These are phyloP conservation scores for Zoanthus sociatus DNA, from an alignment of 92 coral and sea anemone genomes.

Conservation along the genomic window DNA sequence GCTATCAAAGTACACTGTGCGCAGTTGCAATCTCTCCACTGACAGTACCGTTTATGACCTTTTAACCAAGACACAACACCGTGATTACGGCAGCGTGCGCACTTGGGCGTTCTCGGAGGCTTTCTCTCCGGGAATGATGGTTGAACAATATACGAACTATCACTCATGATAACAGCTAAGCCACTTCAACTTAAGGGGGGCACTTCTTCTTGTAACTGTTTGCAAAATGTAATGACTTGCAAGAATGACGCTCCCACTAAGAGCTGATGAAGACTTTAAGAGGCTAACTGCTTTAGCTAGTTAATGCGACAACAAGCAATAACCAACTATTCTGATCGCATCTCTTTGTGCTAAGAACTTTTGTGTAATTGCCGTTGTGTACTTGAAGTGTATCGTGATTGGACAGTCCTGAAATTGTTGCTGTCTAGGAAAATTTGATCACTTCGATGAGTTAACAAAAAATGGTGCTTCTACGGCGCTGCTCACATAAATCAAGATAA, in stretches of 20 bases:
- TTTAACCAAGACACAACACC: conserved; percentile 88
- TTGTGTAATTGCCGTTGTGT: conserved; percentile 48
- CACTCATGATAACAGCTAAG: conserved; percentile 62
- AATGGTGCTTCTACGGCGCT: background rate
- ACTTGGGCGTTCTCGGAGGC: conserved; percentile 87
- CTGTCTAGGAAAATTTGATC: conserved; percentile 21
- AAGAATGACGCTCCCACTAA: background rate
- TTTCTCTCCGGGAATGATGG: conserved; percentile 74
- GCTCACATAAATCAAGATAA: background rate
- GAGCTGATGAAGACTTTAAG: conserved; percentile 25
- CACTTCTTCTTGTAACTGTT: conserved; percentile 35
- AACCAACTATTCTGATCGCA: conserved; percentile 28
- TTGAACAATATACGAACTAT: conserved; percentile 71
- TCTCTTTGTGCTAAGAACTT: conserved; percentile 35
- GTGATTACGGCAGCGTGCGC: conserved; percentile 89
- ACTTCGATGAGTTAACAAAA: conserved; percentile 1
- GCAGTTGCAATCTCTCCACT: conserved; percentile 89
- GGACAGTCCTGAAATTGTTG: conserved; percentile 41
- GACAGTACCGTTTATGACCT: conserved; percentile 87
- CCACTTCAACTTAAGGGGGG: conserved; percentile 10
- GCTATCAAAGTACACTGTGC: conserved; percentile 88
- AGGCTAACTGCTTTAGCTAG: conserved; percentile 21
- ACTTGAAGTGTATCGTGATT: conserved; percentile 38
- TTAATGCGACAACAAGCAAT: conserved; percentile 48
- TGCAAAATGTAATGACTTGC: conserved; percentile 20